phyloP scores from a whole-genome alignment of 53 echinoderm and acorn worm genomes.

The Holothuria scabra region DNA sequence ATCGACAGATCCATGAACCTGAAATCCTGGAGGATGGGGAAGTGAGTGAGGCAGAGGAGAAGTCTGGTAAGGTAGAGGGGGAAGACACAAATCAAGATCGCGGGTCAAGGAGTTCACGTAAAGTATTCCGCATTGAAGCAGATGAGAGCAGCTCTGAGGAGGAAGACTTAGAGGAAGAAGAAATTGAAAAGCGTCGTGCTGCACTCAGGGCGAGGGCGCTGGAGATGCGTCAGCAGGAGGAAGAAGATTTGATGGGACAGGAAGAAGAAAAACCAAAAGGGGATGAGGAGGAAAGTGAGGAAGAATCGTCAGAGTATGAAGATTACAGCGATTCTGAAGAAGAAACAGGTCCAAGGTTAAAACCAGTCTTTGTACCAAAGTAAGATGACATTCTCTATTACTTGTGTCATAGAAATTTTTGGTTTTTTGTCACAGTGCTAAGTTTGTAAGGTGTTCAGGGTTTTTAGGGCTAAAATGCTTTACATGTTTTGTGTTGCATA shows the following conservation, averaged over 20 bases:
- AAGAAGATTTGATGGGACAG: constrained; percentile 58
- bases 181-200: constrained; percentile 78
- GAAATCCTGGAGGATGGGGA: constrained; percentile 79
- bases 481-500: too few relatives aligned
- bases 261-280: constrained; percentile 77
- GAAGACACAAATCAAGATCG: constrained; percentile 1
- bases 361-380: constrained; percentile 96
- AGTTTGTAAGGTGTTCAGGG: too few relatives aligned
- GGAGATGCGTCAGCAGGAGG: constrained; percentile 57
- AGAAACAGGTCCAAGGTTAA: constrained; percentile 88
- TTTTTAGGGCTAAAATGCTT: too few relatives aligned
- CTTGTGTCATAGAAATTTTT: too few relatives aligned
- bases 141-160: constrained; percentile 93
- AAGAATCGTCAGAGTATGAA: constrained; percentile 94
- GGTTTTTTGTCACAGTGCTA: too few relatives aligned
- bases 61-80: constrained; percentile 3
- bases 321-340: constrained; percentile 93
- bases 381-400: constrained; percentile 33
- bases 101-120: constrained; percentile 25
- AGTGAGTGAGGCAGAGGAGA: constrained; percentile 46
- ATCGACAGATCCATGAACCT: constrained; percentile 81
- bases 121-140: constrained; percentile 81
- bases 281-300: constrained; percentile 75
- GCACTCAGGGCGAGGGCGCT: constrained; percentile 69
- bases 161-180: constrained; percentile 92